Evolutionary conservation across 2,888 invertebrate genomes (phyloP), one percentile per base, ranked within the genome.

Genomic region (Gonocerus acuteangulatus): DNA sequence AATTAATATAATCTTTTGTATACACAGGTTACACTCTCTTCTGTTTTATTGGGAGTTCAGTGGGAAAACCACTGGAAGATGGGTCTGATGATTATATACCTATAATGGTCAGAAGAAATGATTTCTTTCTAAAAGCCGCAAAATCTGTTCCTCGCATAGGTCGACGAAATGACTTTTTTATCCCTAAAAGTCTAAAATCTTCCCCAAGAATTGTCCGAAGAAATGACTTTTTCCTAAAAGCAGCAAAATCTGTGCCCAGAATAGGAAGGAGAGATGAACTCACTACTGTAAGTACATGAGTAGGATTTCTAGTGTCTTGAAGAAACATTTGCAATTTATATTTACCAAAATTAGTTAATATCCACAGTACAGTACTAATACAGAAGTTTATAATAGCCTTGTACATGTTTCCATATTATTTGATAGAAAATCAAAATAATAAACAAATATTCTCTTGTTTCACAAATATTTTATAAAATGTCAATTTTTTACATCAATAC

Each of bases 131-230:
- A 4, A 68, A 68, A 44, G 68, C 68, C 7, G 65, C 67, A 13
- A 68, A 68, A 57, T 66, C 68, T 16, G 64, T 68, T 9, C 68
- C 68, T 0, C 58, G 68, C 16, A 67, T 68, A 13, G 68, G 68
- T 6, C 21, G 65, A 23, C 61, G 65, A 23, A 67, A 67, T 42
- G 67, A 67, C 39, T 67, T 67, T 32, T 67, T 65, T 59, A 62
- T 61, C 52, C 48, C 63, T 3, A 63, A 63, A 51, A 57, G 32
- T 16, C 1, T 39, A 15, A 54, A 54, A 16, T 45, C 57, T 47
- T 61, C 61, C 4, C 64, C 65, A 6, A 57, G 66, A 9, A 65
- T 66, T 15, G 65, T 64, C 2, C 48, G 66, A 1, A 60, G 66
- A 48, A 65, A 66, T 15, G 66, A 66, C 16, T 64, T 62, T 34